Percentiles rank a stretch among this genome's conserved stretches.
Evolutionary conservation across 2,888 invertebrate genomes (phyloP).

Genomic region (Oxycera nigricornis): DNA sequence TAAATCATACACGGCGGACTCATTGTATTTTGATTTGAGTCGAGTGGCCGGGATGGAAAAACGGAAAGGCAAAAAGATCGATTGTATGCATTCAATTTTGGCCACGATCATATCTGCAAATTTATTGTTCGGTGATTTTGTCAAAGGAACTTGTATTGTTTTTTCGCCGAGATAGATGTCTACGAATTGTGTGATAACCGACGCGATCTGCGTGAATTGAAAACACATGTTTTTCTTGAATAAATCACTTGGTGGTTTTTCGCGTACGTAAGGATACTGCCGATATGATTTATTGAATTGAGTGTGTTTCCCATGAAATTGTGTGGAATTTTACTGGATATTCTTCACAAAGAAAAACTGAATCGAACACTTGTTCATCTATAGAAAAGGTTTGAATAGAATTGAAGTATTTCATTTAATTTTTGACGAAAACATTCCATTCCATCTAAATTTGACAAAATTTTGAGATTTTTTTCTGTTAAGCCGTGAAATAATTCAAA

Average conservation of each 20-base stretch:
- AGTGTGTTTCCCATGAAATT: not conserved
- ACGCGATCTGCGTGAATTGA: constrained; percentile 45
- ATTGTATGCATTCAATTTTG: constrained; percentile 21
- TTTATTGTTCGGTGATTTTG: constrained; percentile 37
- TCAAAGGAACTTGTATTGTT: constrained; percentile 32
- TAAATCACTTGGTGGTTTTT: not conserved
- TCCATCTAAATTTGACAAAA: too few species aligned
- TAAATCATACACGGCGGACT: constrained; percentile 34
- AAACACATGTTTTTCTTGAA: constrained; percentile 29
- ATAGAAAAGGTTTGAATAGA: too few species aligned
- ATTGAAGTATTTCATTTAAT: too few species aligned
- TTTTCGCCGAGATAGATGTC: constrained; percentile 22
- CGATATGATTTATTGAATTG: not conserved
- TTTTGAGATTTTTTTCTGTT: too few species aligned
- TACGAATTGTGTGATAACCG: constrained; percentile 45
- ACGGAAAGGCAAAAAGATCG: constrained; percentile 7
- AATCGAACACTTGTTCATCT: too few species aligned
- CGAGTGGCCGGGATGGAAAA: not conserved
- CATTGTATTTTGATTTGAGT: constrained; percentile 37
- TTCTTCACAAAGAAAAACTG: too few species aligned
- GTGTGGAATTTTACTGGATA: not conserved
- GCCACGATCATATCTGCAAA: constrained; percentile 29
- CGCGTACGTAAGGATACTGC: not conserved
- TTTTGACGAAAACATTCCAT: too few species aligned
- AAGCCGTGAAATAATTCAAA: too few species aligned